A percentile compares a stretch with the other conserved stretches of the same genome.
These are phyloP conservation scores for Caretta caretta DNA, from an alignment of 2,113 vertebrate species.

Conservation along the genomic window DNA sequence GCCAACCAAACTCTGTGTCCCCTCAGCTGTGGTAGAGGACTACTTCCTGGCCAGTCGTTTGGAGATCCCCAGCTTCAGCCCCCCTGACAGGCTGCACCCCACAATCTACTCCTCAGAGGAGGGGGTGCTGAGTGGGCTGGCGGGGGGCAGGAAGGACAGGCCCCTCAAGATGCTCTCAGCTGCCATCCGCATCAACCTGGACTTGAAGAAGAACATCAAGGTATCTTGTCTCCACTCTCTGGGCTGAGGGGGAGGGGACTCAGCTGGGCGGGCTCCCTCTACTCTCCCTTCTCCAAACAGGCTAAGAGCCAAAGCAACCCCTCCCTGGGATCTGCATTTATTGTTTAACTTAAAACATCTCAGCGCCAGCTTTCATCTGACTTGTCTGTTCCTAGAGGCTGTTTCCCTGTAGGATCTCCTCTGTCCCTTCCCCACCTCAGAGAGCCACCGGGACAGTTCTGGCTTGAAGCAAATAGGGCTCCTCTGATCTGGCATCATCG, in stretches of 20 bases:
- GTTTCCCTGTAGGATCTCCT: not conserved
- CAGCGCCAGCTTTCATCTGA: not conserved
- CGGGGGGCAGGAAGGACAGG: constrained; percentile 76
- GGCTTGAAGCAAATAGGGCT: not conserved
- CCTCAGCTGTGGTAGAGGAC: constrained; percentile 84
- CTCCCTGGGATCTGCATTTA: not conserved
- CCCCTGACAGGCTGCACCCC: constrained; percentile 83
- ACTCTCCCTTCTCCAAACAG: not conserved
- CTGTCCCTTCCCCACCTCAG: not conserved
- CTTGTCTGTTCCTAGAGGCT: not conserved
- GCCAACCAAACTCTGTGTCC: not conserved
- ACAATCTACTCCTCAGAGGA: constrained; percentile 91
- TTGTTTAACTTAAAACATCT: not conserved
- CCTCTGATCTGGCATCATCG: not conserved
- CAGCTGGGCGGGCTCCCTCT: not conserved
- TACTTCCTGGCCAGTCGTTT: constrained; percentile 78
- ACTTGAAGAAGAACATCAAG: constrained; percentile 89
- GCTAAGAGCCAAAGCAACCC: not conserved
- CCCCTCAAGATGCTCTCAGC: constrained; percentile 87
- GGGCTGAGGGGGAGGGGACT: not conserved
- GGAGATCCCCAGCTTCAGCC: constrained; percentile 84
- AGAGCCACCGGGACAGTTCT: not conserved
- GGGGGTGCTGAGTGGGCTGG: constrained; percentile 80
- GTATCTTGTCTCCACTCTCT: constrained; percentile 46
- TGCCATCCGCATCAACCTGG: constrained; percentile 90